Conservation (phyloP, 1,140 invertebrate species). For the Ganaspis sp. region DNA sequence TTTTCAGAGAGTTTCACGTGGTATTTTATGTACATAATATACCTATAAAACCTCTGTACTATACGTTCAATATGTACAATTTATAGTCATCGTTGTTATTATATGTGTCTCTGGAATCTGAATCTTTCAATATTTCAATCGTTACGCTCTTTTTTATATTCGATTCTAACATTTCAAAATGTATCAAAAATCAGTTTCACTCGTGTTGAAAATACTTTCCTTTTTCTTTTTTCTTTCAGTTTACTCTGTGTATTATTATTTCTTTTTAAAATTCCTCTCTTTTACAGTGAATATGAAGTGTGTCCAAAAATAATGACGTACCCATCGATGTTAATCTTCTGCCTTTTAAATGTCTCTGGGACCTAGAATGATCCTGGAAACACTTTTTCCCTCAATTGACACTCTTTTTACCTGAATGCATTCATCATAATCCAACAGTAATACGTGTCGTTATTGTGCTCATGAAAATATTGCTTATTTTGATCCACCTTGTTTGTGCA, state of each 20-base stretch:
- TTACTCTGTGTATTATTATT: conserved; percentile 9
- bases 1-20: conserved; percentile 54
- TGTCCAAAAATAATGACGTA: conserved; percentile 14
- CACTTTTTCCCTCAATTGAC: background rate
- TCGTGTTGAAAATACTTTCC: background rate
- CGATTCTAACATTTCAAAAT: background rate
- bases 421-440: too few relatives aligned
- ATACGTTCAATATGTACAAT: conserved; percentile 50
- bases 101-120: conserved; percentile 47
- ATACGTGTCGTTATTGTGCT: too few relatives aligned
- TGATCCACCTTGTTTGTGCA: too few relatives aligned
- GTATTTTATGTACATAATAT: conserved; percentile 43
- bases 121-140: conserved; percentile 37
- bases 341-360: conserved; percentile 5
- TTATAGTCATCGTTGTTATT: conserved; percentile 32
- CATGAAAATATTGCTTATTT: too few relatives aligned
- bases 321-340: conserved; percentile 30
- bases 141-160: background rate
- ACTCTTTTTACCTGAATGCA: background rate
- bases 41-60: conserved; percentile 43
- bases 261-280: background rate
- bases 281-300: background rate
- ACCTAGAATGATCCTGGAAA: background rate
- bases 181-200: background rate
- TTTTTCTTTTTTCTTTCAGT: background rate